Evolutionary conservation across 1,140 invertebrate genomes (phyloP), one percentile per base, ranked within the genome.

Genomic region (Ceratoteleas bidentatus): DNA sequence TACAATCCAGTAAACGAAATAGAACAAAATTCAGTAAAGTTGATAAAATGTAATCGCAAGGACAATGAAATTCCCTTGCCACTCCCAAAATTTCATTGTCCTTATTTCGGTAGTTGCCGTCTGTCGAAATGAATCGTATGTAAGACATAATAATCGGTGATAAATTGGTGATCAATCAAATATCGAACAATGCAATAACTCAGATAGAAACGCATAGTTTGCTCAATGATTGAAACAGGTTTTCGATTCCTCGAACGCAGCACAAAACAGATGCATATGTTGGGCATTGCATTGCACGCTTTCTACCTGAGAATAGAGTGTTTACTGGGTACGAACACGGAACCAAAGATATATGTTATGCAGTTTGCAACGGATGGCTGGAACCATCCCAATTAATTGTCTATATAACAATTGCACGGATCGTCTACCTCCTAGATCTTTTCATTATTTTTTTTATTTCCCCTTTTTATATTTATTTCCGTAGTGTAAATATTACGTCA

Each of bases 141-240:
- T n/a, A 43, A 43, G 40, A 10, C 9, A 43, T n/a, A 43, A 43
- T 2, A 43, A 3, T 9, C n/a, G n/a, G n/a, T n/a, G n/a, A 11
- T 13, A 40, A 58, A 58, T 58, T 58, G 56, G 56, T 43, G 56
- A 58, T 16, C 24, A 34, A 11, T 34, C 13, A 40, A 56, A n/a
- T 56, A 58, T 58, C 36, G 40, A 58, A 43, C 56, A 38, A 64
- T 52, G 47, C 61, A 64, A 64, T 64, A 64, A 64, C 33, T 64
- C 13, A 64, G 49, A 64, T 53, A 64, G 36, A 50, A 66, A 43
- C 50, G 32, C 62, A 54, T 45, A 45, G 38, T 66, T 66, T 66
- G 62, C 61, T 65, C 61, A 65, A 65, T 49, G 34, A 47, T 47
- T 49, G n/a, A 61, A 38, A 49, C 6, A 33, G 14, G 11, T 24